Percentiles rank a stretch among this genome's conserved stretches.
Conservation (phyloP, 1,140 invertebrate species). For the Teleopsis dalmanni region DNA sequence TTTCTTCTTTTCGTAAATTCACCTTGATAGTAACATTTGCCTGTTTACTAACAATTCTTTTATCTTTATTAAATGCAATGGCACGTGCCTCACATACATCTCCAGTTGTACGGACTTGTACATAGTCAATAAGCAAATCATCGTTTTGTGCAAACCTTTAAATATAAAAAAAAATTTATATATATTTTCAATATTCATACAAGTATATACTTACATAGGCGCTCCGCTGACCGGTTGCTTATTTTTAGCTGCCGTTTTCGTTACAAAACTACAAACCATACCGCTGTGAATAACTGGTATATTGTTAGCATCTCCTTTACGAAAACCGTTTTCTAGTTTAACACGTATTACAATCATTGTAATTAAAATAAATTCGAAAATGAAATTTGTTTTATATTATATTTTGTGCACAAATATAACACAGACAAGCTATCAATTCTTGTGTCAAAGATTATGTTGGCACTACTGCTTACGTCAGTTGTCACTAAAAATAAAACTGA, state of each 20-base stretch:
- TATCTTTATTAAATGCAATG: constrained; percentile 20
- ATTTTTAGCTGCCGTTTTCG: constrained; percentile 11
- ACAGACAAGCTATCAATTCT: too few species aligned
- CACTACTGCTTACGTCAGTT: too few species aligned
- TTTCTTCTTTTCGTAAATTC: constrained; percentile 14
- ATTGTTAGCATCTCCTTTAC: constrained; percentile 30
- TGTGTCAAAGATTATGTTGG: too few species aligned
- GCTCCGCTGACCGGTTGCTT: not conserved
- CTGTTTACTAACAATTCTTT: too few species aligned
- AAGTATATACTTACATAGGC: not conserved
- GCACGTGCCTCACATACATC: constrained; percentile 25
- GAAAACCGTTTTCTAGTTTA: constrained; percentile 33
- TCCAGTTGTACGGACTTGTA: constrained; percentile 24
- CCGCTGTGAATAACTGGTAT: constrained; percentile 25
- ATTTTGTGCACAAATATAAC: not conserved
- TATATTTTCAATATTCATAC: too few species aligned
- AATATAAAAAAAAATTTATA: too few species aligned
- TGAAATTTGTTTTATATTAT: not conserved
- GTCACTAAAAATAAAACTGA: too few species aligned
- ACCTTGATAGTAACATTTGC: constrained; percentile 20
- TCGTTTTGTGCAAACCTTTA: constrained; percentile 10
- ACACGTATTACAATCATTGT: constrained; percentile 32
- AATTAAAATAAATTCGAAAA: not conserved
- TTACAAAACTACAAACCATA: constrained; percentile 29
- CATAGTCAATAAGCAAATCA: constrained; percentile 32